Evolutionary conservation across 2,797 vertebrate genomes (phyloP), one percentile per base, ranked within the genome.

Genomic region (Anabas testudineus): DNA sequence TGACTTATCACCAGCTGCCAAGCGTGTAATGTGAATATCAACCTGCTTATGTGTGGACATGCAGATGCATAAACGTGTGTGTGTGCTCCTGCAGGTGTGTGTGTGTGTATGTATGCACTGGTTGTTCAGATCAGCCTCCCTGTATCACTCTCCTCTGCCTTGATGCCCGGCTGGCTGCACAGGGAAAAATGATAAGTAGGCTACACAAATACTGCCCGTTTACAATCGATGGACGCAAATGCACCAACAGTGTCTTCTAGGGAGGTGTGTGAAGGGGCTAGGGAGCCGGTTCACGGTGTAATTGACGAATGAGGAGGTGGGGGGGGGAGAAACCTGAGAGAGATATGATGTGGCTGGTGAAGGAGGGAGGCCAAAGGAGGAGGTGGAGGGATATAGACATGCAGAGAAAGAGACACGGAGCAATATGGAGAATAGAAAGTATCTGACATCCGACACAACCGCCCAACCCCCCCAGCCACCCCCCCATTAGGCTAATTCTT

Each of bases 191-290:
- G 85, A 87, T 90, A 89, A 91, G 86, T 74, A 69, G 75, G 78
- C 86, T 78, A 69, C 81, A 83, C 76, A 86, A 82, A 92, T 81
- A 87, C 85, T 46, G 83, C 53, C 86, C 68, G 83, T 82, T 61
- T 90, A 78, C 78, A 92, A 94, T 93, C 91, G 87, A 94, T 93
- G 82, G 78, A 73, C 43, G 77, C 86, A 92, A 90, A 93, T 88
- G 90, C 90, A 90, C 88, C 83, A 78, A 71, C 87, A 62, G 88
- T 87, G 90, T 86, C 85, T 90, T 91, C 64, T 78, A 80, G 83
- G 80, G 77, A 64, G 75, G 74, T 43, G 81, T 66, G 58, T 13
- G 37, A 28, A 71, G 85, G 88, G 87, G 82, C 71, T 77, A 72
- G 76, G 87, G 88, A 90, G 91, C 81, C 30, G 67, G 80, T 82